Evolutionary conservation across 2,113 vertebrate genomes (phyloP).

Genomic region (Tiliqua scincoides): DNA sequence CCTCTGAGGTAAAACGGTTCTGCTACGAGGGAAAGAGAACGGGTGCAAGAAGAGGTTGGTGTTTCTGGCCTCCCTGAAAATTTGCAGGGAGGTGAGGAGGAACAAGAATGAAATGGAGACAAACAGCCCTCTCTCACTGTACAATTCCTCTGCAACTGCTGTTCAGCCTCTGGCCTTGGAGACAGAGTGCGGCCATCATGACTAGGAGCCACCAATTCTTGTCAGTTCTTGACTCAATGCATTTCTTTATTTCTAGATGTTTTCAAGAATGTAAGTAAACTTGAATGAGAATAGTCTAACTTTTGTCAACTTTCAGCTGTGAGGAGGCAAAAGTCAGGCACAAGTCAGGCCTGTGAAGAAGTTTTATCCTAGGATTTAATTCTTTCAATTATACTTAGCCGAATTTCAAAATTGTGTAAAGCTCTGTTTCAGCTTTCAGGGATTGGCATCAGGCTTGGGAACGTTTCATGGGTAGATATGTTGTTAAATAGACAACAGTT

Average conservation of each 20-base stretch:
- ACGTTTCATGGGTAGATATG: background rate
- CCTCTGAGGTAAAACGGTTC: background rate
- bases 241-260: background rate
- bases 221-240: background rate
- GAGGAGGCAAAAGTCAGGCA: background rate
- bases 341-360: background rate
- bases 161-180: background rate
- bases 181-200: too few species aligned
- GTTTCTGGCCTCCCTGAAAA: too few species aligned
- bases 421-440: background rate
- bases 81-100: too few species aligned
- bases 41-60: too few species aligned
- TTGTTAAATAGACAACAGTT: conserved; percentile 32
- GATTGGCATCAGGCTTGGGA: background rate
- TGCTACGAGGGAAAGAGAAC: too few species aligned
- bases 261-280: background rate
- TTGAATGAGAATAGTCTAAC: background rate
- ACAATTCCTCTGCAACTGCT: background rate
- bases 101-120: too few species aligned
- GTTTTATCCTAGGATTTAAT: background rate
- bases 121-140: too few species aligned
- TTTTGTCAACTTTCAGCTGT: background rate
- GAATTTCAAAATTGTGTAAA: background rate
- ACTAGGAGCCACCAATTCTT: background rate
- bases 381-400: background rate